Conservation (phyloP, 1,140 invertebrate species). For the Magallana ariakensis region DNA sequence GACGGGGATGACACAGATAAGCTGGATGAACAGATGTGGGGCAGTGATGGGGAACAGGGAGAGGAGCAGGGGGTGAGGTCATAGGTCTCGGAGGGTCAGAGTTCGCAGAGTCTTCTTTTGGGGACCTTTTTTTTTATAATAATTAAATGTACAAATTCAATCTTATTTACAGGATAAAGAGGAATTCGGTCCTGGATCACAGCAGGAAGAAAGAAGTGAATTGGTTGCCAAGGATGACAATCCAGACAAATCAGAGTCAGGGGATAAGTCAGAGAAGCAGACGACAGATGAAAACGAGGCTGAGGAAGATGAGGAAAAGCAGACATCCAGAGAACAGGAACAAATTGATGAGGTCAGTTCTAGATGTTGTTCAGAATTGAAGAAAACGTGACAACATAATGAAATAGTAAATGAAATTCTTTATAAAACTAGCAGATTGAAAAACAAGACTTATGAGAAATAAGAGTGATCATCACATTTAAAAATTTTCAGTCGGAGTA, state of each 20-base stretch:
- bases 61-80: slow-evolving; percentile 79
- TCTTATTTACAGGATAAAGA: slow-evolving; percentile 64
- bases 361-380: neutral
- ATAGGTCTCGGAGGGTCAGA: neutral
- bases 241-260: slow-evolving; percentile 79
- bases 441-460: too few relatives aligned
- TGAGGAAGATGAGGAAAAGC: slow-evolving; percentile 68
- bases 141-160: too few relatives aligned
- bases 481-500: slow-evolving; percentile 68
- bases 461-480: neutral
- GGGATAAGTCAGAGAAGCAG: slow-evolving; percentile 84
- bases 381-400: too few relatives aligned
- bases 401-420: too few relatives aligned
- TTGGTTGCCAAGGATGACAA: slow-evolving; percentile 80
- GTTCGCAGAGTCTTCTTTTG: too few relatives aligned
- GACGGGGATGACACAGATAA: slow-evolving; percentile 88
- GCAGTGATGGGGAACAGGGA: slow-evolving; percentile 84
- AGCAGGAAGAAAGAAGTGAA: slow-evolving; percentile 71
- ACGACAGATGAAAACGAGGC: slow-evolving; percentile 82
- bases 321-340: slow-evolving; percentile 80
- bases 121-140: too few relatives aligned
- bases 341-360: slow-evolving; percentile 88
- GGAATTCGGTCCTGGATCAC: slow-evolving; percentile 74
- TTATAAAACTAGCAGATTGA: too few relatives aligned
- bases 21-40: slow-evolving; percentile 90